phyloP scores from a whole-genome alignment of 2,888 invertebrate species.

The Cantharis nigra region DNA sequence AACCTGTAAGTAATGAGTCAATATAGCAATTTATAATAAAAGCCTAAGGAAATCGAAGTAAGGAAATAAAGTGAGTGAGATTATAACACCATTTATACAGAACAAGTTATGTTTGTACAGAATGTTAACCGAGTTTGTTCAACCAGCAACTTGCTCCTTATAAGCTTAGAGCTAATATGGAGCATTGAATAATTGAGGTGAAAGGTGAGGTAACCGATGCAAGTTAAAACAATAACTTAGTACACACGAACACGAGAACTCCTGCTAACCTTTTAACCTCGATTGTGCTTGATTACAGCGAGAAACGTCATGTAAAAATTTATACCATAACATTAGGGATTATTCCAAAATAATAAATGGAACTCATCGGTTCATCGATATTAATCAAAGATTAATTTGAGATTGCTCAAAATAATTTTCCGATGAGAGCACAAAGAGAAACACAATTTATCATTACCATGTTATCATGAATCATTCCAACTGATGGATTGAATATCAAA shows the following conservation, averaged over 20 bases:
- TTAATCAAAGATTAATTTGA: neutral
- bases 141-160: slow-evolving; percentile 24
- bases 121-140: slow-evolving; percentile 21
- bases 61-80: slow-evolving; percentile 1
- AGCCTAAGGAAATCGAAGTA: neutral
- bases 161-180: slow-evolving; percentile 32
- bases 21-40: neutral
- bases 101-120: slow-evolving; percentile 7
- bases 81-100: slow-evolving; percentile 14
- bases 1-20: neutral
- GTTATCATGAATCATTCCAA: neutral
- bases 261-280: slow-evolving; percentile 26
- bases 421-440: neutral
- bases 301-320: slow-evolving; percentile 38
- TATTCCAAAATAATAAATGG: neutral
- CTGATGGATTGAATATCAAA: neutral
- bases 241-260: slow-evolving; percentile 34
- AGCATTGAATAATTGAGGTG: slow-evolving; percentile 49
- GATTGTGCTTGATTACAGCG: slow-evolving; percentile 38
- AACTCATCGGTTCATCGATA: neutral
- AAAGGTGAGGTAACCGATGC: slow-evolving; percentile 46
- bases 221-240: slow-evolving; percentile 37
- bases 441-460: neutral
- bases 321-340: neutral
- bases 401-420: neutral